A percentile compares a stretch with the other conserved stretches of the same genome.
Conservation (phyloP, 2,888 invertebrate genomes). For the Leptopilina myrica region DNA sequence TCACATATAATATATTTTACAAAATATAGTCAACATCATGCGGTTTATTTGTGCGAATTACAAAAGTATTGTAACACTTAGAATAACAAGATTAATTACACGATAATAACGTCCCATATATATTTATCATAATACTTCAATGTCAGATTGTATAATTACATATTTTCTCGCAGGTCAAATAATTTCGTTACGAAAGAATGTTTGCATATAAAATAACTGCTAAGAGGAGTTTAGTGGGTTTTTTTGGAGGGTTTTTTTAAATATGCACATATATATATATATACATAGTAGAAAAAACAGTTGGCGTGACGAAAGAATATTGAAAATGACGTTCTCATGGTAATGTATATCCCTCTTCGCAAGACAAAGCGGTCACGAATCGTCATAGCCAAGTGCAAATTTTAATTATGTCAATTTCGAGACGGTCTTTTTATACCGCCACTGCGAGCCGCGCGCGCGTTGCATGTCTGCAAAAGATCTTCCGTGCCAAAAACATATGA, state of each 20-base stretch:
- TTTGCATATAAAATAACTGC: background rate
- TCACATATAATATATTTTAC: background rate
- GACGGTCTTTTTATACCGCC: conserved; percentile 57
- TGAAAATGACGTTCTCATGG: conserved; percentile 24
- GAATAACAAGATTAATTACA: too few species aligned
- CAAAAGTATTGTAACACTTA: too few species aligned
- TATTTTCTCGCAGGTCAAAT: background rate
- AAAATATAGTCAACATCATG: background rate
- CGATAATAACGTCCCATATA: too few species aligned
- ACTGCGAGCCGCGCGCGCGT: conserved; percentile 45
- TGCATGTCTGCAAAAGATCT: conserved; percentile 62
- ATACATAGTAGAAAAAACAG: background rate
- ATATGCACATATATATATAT: too few species aligned
- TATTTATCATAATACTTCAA: background rate
- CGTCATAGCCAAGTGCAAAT: conserved; percentile 55
- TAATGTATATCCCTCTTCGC: conserved; percentile 39
- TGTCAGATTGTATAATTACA: background rate
- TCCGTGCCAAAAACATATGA: conserved; percentile 52
- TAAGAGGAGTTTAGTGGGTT: background rate
- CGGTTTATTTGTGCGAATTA: too few species aligned
- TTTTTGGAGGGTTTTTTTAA: background rate
- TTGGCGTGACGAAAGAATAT: conserved; percentile 33
- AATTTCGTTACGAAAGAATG: conserved; percentile 7
- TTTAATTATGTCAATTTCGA: conserved; percentile 65
- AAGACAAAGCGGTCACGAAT: conserved; percentile 59